A percentile compares a stretch with the other conserved stretches of the same genome.
Evolutionary conservation across 1,140 invertebrate genomes (phyloP).

Genomic region (Geopemphigus sp.): DNA sequence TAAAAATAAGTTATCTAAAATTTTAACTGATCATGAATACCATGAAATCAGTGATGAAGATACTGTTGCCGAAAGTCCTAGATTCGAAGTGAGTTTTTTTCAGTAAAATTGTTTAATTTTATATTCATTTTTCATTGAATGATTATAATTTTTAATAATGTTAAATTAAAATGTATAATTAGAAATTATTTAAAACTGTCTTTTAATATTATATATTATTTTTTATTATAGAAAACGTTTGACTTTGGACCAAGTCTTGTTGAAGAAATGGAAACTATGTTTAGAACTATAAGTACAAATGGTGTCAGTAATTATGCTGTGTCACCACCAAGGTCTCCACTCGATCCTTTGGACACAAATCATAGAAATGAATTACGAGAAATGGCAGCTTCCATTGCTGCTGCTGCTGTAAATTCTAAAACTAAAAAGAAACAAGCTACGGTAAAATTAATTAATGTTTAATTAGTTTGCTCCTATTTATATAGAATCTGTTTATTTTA

Average conservation of each 20-base stretch:
- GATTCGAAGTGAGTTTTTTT: conserved; percentile 57
- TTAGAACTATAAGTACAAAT: conserved; percentile 67
- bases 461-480: no score
- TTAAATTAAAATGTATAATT: no score
- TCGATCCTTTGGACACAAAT: conserved; percentile 64
- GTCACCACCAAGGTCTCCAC: conserved; percentile 58
- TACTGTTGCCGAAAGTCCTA: conserved; percentile 59
- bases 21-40: conserved; percentile 64
- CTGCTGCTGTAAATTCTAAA: conserved; percentile 54
- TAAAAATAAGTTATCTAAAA: conserved; percentile 44
- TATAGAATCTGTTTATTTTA: no score
- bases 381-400: conserved; percentile 57
- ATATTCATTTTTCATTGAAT: no score
- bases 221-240: conserved; percentile 66
- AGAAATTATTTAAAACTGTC: neutral
- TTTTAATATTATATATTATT: neutral
- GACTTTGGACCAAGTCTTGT: conserved; percentile 90
- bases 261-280: conserved; percentile 94
- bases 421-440: conserved; percentile 75
- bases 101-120: neutral
- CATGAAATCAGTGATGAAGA: conserved; percentile 91
- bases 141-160: no score
- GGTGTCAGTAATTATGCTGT: conserved; percentile 53
- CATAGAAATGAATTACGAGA: conserved; percentile 73
- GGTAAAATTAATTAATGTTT: conserved; percentile 57